Percentiles rank a stretch among this genome's conserved stretches.
Evolutionary conservation across 2,888 invertebrate species (phyloP).

Genomic region (Hirtodrosophila confusa): DNA sequence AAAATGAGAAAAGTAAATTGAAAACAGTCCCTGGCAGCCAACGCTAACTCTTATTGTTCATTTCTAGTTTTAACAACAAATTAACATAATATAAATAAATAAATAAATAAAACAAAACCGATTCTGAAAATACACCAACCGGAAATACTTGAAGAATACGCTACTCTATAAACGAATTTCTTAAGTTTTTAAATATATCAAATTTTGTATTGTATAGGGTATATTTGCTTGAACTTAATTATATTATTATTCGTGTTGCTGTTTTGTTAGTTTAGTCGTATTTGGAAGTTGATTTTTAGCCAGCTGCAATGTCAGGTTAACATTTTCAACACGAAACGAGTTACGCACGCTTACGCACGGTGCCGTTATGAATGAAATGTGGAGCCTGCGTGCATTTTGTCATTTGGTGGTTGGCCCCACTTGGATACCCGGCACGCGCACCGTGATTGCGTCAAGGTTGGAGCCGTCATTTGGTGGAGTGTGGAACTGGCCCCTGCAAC

Average conservation of each 20-base stretch:
- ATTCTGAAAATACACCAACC: too few species aligned
- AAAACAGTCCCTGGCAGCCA: too few species aligned
- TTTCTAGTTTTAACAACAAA: too few species aligned
- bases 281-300: slow-evolving; percentile 10
- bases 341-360: slow-evolving; percentile 70
- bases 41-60: too few species aligned
- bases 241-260: slow-evolving; percentile 1
- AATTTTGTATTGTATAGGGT: too few species aligned
- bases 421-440: slow-evolving; percentile 16
- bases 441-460: slow-evolving; percentile 7
- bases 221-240: not conserved
- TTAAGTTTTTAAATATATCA: too few species aligned
- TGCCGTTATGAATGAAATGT: slow-evolving; percentile 58
- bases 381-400: slow-evolving; percentile 27
- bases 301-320: slow-evolving; percentile 43
- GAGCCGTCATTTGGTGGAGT: slow-evolving; percentile 2
- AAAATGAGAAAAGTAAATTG: too few species aligned
- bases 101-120: too few species aligned
- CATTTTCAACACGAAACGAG: slow-evolving; percentile 50
- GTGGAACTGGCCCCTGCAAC: slow-evolving; percentile 4
- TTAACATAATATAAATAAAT: too few species aligned
- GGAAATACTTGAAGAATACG: too few species aligned
- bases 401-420: slow-evolving; percentile 6
- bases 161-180: too few species aligned
- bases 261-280: slow-evolving; percentile 5